phyloP scores from a whole-genome alignment of 2,888 invertebrate genomes.

The Eumerus sabulonum region DNA sequence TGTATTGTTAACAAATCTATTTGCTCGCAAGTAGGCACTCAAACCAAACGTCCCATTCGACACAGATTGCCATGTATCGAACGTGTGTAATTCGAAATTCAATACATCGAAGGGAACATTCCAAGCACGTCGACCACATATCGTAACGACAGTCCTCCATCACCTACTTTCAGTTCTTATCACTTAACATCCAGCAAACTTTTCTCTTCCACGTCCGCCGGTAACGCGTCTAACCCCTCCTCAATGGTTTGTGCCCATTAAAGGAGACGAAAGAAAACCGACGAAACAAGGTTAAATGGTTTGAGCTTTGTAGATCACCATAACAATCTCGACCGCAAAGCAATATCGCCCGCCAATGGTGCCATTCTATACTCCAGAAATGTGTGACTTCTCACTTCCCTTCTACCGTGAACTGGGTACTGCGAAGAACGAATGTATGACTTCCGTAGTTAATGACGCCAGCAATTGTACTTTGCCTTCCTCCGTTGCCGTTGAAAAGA shows the following conservation, averaged over 20 bases:
- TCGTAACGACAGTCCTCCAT: conserved; percentile 44
- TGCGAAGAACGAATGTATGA: conserved; percentile 29
- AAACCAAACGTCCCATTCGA: conserved; percentile 16
- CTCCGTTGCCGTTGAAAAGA: conserved; percentile 30
- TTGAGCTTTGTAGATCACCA: conserved; percentile 52
- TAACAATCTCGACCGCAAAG: conserved; percentile 40
- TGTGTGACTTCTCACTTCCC: conserved; percentile 19
- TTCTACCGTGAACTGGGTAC: background rate
- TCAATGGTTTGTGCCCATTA: too few species aligned
- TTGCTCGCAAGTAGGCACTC: background rate
- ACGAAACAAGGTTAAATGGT: conserved; percentile 53
- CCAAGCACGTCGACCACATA: conserved; percentile 50
- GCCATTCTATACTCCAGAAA: background rate
- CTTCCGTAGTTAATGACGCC: conserved; percentile 21
- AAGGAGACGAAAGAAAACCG: too few species aligned
- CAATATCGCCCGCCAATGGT: conserved; percentile 52
- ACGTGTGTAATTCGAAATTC: conserved; percentile 31
- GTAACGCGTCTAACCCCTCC: too few species aligned
- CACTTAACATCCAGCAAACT: conserved; percentile 27
- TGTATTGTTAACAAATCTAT: background rate
- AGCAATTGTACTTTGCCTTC: conserved; percentile 3
- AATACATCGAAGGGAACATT: conserved; percentile 46
- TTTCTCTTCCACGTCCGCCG: conserved; percentile 4
- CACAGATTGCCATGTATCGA: conserved; percentile 32
- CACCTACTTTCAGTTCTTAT: conserved; percentile 50